These are phyloP conservation scores for Thymallus thymallus DNA, from an alignment of 2,113 vertebrate species.

Conservation along the genomic window DNA sequence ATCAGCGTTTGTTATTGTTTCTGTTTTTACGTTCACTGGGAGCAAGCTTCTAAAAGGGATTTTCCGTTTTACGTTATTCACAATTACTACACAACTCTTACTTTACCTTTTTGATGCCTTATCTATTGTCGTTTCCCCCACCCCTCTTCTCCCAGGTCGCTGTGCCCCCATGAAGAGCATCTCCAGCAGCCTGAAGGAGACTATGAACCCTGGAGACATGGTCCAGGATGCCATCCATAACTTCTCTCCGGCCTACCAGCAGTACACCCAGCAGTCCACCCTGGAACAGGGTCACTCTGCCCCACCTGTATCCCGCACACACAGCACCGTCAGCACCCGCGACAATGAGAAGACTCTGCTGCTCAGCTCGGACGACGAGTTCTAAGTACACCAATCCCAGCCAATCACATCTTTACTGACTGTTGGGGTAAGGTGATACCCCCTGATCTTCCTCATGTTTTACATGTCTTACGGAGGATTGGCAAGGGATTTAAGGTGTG, in stretches of 20 bases:
- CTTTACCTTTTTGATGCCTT: not conserved
- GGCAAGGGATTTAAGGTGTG: not conserved
- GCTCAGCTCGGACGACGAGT: constrained; percentile 94
- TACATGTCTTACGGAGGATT: not conserved
- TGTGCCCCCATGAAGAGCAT: constrained; percentile 98
- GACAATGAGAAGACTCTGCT: constrained; percentile 95
- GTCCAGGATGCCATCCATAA: constrained; percentile 98
- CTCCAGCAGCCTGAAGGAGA: constrained; percentile 98
- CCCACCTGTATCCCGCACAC: constrained; percentile 72
- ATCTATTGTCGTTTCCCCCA: not conserved
- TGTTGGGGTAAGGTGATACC: not conserved
- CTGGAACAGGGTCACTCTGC: constrained; percentile 80
- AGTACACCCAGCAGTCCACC: constrained; percentile 96
- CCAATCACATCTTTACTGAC: constrained; percentile 4
- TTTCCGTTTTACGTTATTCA: not conserved
- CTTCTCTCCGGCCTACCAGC: constrained; percentile 98
- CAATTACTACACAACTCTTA: not conserved
- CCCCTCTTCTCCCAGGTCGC: constrained; percentile 72
- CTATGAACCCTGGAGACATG: constrained; percentile 95
- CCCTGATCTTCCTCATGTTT: not conserved
- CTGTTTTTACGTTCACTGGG: not conserved
- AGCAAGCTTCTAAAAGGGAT: not conserved
- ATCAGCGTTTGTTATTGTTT: not conserved
- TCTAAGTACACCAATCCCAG: constrained; percentile 66
- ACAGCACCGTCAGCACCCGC: constrained; percentile 65